Percentiles rank a stretch among this genome's conserved stretches.
Evolutionary conservation across 2,113 vertebrate species (phyloP).

Genomic region (Electrona antarctica): DNA sequence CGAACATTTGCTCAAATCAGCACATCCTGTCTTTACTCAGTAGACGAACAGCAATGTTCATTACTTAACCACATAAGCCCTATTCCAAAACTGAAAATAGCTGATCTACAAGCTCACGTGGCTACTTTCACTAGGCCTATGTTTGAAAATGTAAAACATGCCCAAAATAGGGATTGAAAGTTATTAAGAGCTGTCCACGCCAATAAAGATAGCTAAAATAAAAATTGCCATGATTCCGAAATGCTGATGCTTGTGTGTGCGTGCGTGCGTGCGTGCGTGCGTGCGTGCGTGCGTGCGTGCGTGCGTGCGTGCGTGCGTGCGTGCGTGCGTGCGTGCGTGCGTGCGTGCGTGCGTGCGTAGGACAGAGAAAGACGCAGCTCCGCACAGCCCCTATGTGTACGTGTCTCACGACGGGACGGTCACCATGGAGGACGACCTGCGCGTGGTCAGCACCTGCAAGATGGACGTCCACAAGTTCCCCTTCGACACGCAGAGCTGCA

Average conservation of each 20-base stretch:
- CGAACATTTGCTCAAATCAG: conserved; percentile 7
- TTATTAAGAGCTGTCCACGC: too few species aligned
- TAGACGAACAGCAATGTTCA: background rate
- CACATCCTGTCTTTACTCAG: conserved; percentile 6
- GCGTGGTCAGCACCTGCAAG: conserved; percentile 65
- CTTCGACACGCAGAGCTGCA: conserved; percentile 73
- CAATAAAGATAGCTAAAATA: too few species aligned
- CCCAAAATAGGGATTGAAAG: too few species aligned
- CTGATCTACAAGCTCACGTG: too few species aligned
- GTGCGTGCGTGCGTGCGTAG: conserved; percentile 35
- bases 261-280: background rate
- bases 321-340: conserved; percentile 13
- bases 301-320: background rate
- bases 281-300: background rate
- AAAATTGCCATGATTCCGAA: too few species aligned
- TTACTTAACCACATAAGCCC: too few species aligned
- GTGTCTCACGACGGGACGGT: conserved; percentile 42
- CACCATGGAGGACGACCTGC: conserved; percentile 44
- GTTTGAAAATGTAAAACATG: too few species aligned
- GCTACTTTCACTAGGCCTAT: too few species aligned
- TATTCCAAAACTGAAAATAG: too few species aligned
- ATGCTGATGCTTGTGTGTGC: too few species aligned
- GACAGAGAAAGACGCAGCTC: conserved; percentile 56
- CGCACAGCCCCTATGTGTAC: conserved; percentile 37
- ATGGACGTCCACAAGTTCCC: conserved; percentile 76